phyloP scores from a whole-genome alignment of 2,113 vertebrate genomes.

The Sturnira hondurensis region DNA sequence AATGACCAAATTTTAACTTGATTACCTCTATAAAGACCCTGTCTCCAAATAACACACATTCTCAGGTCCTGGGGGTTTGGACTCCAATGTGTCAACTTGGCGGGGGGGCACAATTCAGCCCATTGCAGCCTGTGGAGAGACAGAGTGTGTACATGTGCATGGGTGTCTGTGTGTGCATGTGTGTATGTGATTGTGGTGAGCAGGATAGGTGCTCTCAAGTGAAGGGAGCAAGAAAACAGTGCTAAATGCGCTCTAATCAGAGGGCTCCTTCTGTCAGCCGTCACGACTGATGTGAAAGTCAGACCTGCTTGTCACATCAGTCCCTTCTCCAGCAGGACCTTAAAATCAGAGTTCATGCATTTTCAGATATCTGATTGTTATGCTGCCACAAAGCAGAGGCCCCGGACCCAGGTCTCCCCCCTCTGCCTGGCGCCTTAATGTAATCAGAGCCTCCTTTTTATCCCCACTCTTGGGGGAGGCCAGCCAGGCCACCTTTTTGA shows the following conservation, averaged over 20 bases:
- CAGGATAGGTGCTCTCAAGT: too few species aligned
- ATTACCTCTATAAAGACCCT: background rate
- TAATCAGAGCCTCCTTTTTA: slow-evolving; percentile 55
- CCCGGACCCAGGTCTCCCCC: background rate
- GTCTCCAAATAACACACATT: background rate
- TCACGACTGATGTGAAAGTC: background rate
- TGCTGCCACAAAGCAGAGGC: background rate
- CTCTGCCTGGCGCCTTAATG: slow-evolving; percentile 30
- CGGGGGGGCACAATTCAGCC: background rate
- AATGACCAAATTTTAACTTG: background rate
- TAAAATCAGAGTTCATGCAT: background rate
- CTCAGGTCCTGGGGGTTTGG: background rate
- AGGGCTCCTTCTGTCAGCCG: background rate
- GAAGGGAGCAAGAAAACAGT: background rate
- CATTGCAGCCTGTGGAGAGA: background rate
- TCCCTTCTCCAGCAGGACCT: background rate
- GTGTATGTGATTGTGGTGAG: background rate
- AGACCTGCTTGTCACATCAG: background rate
- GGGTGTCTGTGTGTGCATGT: rapidly evolving
- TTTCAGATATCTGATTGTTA: slow-evolving; percentile 44
- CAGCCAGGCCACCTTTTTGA: slow-evolving; percentile 53
- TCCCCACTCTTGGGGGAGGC: slow-evolving; percentile 32
- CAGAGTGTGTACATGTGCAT: too few species aligned
- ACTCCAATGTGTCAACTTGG: background rate
- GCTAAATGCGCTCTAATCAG: background rate